Base-by-base conservation (phyloP, 2,797 vertebrate genomes). In the Taeniopygia guttata region DNA sequence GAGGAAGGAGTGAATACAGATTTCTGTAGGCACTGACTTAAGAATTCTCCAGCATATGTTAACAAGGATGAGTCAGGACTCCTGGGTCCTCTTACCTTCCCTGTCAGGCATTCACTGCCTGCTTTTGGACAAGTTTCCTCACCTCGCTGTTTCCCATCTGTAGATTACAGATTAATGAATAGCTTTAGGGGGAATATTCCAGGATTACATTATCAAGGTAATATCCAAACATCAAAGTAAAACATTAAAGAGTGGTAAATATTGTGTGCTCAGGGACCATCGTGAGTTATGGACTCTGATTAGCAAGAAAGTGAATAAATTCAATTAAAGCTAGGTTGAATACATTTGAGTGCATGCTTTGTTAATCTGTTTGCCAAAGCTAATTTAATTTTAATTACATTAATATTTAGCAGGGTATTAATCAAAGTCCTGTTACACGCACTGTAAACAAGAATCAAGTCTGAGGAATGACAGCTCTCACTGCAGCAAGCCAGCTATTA, bases 331-430 rank as follows among this genome's bases (percentile, higher is more conserved):
- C 90, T 52, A 70, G 84, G 78, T 89, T 8, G 32, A 91, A 95
- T 96, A 96, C 84, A 90, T 96, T 69, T 93, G 54, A 96, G 78
- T 38, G 23, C 96, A 68, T 92, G 92, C 72, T 95, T 96, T 96
- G 89, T 94, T 97, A 96, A 97, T 96, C 94, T 97, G 94, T 97
- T 96, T 97, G 92, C 89, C 88, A 96, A 95, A 94, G 95, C 88
- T 93, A 95, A 84, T 89, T 95, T 96, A 87, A 89, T 85, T 97
- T 97, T 97, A 97, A 97, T 97, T 97, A 93, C 93, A 92, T 95
- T 96, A 91, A 93, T 97, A 95, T 96, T 94, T 89, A 90, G 59
- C 77, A 94, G 90, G 46, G 29, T 90, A 93, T 90, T 92, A 94
- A 92, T 96, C 85, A 93, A 89, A 92, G 87, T 85, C 60, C 54